phyloP scores from a whole-genome alignment of 1,140 invertebrate species.

The Drosophila kepulauana region DNA sequence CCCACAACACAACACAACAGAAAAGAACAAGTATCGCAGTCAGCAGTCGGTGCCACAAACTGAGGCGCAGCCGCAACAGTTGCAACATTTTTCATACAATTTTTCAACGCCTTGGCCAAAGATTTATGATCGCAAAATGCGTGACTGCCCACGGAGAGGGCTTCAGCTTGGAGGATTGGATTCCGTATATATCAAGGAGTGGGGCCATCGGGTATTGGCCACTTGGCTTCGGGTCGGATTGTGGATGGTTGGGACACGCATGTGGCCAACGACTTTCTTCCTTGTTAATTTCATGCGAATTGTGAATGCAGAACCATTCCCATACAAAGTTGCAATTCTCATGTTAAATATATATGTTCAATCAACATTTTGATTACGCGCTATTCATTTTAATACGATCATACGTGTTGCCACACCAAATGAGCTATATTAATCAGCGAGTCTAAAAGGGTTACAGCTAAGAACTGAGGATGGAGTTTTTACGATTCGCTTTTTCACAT shows the following conservation, averaged over 20 bases:
- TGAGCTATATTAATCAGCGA: constrained; percentile 42
- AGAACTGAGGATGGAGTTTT: neutral
- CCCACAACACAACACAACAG: constrained; percentile 10
- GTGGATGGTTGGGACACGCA: constrained; percentile 35
- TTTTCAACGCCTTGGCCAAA: constrained; percentile 74
- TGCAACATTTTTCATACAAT: constrained; percentile 61
- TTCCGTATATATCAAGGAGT: constrained; percentile 2
- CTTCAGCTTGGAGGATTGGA: neutral
- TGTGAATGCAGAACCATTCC: constrained; percentile 24
- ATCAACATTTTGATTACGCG: constrained; percentile 73
- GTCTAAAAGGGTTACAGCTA: neutral
- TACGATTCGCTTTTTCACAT: neutral
- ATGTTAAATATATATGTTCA: constrained; percentile 69
- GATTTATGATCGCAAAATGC: constrained; percentile 74
- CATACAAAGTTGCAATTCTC: constrained; percentile 44
- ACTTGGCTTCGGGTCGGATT: neutral
- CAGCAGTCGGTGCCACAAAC: constrained; percentile 29
- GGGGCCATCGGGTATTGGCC: constrained; percentile 1
- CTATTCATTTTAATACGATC: constrained; percentile 62
- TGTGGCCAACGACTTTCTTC: constrained; percentile 63
- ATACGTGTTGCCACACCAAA: constrained; percentile 47
- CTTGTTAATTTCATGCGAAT: constrained; percentile 69
- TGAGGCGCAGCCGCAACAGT: constrained; percentile 51
- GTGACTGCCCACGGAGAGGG: constrained; percentile 67
- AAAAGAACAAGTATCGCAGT: constrained; percentile 2